phyloP scores from a whole-genome alignment of 2,888 invertebrate species.

The Morpho helenor region DNA sequence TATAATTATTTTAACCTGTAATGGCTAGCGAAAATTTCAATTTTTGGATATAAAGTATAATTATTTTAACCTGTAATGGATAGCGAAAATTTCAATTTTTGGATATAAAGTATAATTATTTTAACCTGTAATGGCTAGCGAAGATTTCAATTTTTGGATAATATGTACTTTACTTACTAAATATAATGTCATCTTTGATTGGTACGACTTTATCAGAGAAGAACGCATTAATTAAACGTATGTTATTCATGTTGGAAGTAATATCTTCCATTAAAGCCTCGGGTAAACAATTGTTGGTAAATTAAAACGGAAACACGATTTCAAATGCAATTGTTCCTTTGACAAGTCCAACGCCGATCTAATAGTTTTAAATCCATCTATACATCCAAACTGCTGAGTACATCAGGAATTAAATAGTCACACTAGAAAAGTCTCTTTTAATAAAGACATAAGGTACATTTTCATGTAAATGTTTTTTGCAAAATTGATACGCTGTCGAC shows the following conservation, averaged over 20 bases:
- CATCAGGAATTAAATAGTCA: neutral
- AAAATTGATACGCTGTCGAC: neutral
- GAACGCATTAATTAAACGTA: neutral
- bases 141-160: no score
- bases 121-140: no score
- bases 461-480: neutral
- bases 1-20: no score
- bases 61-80: no score
- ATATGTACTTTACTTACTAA: no score
- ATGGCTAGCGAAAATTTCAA: no score
- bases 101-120: no score
- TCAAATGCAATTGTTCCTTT: slow-evolving; percentile 20
- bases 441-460: neutral
- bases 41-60: no score
- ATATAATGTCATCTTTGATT: no score
- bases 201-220: no score
- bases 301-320: slow-evolving; percentile 11
- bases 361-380: neutral
- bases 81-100: no score
- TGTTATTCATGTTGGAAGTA: slow-evolving; percentile 4
- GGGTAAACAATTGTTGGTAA: slow-evolving; percentile 9
- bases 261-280: neutral
- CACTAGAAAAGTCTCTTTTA: neutral
- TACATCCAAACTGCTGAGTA: neutral
- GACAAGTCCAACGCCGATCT: slow-evolving; percentile 10